These are phyloP conservation scores for Osmerus mordax DNA, from an alignment of 2,113 vertebrate species.

Conservation along the genomic window DNA sequence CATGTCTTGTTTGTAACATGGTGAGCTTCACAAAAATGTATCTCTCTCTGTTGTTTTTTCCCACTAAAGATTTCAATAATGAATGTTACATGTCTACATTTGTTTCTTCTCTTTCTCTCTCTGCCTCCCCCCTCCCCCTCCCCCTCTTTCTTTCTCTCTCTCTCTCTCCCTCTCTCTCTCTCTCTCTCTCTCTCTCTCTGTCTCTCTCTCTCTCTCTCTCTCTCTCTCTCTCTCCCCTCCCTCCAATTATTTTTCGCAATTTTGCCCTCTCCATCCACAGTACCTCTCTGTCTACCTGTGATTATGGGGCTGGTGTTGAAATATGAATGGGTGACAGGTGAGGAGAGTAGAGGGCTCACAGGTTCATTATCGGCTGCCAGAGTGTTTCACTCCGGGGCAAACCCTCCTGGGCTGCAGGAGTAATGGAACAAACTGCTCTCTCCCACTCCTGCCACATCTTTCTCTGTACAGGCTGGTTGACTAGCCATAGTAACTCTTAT, in stretches of 20 bases:
- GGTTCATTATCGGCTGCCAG: constrained; percentile 58
- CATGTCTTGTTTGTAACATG: no score
- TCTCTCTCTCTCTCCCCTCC: background rate
- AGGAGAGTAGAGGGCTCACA: constrained; percentile 21
- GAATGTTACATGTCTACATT: no score
- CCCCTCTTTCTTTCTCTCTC: background rate
- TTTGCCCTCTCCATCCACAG: background rate
- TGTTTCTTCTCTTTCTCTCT: constrained; percentile 6
- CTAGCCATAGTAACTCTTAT: background rate
- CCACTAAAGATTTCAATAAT: no score
- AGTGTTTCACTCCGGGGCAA: constrained; percentile 46
- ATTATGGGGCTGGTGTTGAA: constrained; percentile 24
- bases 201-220: background rate
- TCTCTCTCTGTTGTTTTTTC: no score
- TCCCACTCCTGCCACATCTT: constrained; percentile 56
- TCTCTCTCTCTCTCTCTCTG: background rate
- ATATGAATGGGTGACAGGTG: constrained; percentile 48
- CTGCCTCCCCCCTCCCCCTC: background rate
- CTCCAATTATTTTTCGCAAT: background rate
- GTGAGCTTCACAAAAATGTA: no score
- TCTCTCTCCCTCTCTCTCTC: background rate
- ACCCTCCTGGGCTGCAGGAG: constrained; percentile 27
- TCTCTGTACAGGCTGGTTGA: background rate
- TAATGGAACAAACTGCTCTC: constrained; percentile 54
- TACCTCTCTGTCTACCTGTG: constrained; percentile 2